A percentile compares a stretch with the other conserved stretches of the same genome.
Conservation (phyloP, 2,113 vertebrate species). For the Lucifuga dentata region DNA sequence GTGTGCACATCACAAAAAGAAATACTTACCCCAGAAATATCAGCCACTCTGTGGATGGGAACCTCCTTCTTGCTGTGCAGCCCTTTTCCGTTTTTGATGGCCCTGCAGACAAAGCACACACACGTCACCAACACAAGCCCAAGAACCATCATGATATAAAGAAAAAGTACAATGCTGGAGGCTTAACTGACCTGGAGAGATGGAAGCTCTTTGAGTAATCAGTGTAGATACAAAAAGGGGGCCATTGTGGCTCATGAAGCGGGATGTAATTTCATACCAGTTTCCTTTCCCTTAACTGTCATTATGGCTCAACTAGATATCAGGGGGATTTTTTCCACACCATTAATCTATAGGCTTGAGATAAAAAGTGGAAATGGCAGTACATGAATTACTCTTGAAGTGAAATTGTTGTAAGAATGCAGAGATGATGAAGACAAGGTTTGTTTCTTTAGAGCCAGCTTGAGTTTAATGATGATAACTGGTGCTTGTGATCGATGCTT, state of each 20-base stretch:
- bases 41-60: conserved; percentile 96
- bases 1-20: neutral
- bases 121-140: conserved; percentile 3
- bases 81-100: conserved; percentile 98
- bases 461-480: conserved; percentile 41
- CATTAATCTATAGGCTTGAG: conserved; percentile 35
- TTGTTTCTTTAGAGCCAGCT: conserved; percentile 22
- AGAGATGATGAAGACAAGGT: conserved; percentile 23
- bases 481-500: conserved; percentile 12
- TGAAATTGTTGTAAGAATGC: conserved; percentile 20
- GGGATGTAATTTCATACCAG: conserved; percentile 29
- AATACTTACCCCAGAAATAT: conserved; percentile 94
- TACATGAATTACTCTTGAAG: conserved; percentile 15
- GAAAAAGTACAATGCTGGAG: conserved; percentile 6
- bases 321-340: neutral
- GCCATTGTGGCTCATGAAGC: conserved; percentile 30
- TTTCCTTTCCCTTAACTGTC: conserved; percentile 38
- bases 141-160: neutral
- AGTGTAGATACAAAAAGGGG: conserved; percentile 17
- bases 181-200: conserved; percentile 31
- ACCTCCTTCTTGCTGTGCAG: conserved; percentile 99
- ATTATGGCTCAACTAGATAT: conserved; percentile 38
- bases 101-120: conserved; percentile 80
- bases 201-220: conserved; percentile 33
- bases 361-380: conserved; percentile 30